Evolutionary conservation across 2,888 invertebrate genomes (phyloP), one percentile per base, ranked within the genome.

Genomic region (Lepidochitona cinerea): DNA sequence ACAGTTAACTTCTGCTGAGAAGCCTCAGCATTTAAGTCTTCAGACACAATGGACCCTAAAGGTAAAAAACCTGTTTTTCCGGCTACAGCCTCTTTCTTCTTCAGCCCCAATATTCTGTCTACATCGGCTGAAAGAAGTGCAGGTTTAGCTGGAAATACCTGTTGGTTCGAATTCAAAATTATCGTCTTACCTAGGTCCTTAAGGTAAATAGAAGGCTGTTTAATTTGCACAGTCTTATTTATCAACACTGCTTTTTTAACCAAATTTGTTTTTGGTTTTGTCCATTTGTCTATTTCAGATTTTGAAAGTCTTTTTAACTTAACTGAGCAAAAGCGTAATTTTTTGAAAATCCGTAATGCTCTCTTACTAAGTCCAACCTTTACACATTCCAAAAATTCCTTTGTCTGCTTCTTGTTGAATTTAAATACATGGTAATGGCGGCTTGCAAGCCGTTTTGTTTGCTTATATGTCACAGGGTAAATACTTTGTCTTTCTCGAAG

Each of bases 51-150:
- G 71, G 84, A 83, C 5, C 79, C 74, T 12, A 83, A 71, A 32
- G 82, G 77, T 36, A 85, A 73, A 1, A 72, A 72, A 64, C 26
- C 5, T 6, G n/a, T 23, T 18, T 32, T 23, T 18, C 53, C 32
- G 9, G 35, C 53, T 9, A 65, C 68, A 0, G 33, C 41, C 7
- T 49, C 59, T 26, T 79, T 75, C 18, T 79, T 83, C 71, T 83
- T 82, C 68, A 87, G 75, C 0, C 87, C 87, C 14, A 86, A 78
- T 18, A 84, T 66, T 71, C 79, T 81, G 69, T 86, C 85, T 67
- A 85, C 80, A 65, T 85, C 79, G 32, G 81, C 80, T 29, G 83
- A 79, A 41, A 83, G 67, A 29, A 86, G 77, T 29, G 80, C 80
- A 0, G 85, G 84, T 5, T 82, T 82, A 37, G 77, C 72, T 18